Evolutionary conservation across 2,113 vertebrate species (phyloP).

Genomic region (Malurus elegans): DNA sequence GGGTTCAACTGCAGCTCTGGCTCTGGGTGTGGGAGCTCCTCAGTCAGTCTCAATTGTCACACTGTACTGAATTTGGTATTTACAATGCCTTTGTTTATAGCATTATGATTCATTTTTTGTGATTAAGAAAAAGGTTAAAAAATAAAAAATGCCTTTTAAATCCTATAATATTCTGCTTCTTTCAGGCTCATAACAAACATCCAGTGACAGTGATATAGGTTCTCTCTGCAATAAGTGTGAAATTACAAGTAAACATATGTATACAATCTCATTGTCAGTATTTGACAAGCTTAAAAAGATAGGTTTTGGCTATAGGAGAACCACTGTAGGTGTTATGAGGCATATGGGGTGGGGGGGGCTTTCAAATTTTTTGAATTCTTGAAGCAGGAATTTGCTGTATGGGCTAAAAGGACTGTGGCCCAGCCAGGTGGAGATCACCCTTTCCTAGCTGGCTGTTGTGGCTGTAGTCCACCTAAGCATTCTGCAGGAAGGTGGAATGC

Average conservation of each 20-base stretch:
- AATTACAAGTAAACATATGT: neutral
- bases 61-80: neutral
- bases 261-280: neutral
- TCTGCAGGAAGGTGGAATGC: neutral
- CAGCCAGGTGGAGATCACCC: neutral
- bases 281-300: conserved; percentile 23
- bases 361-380: neutral
- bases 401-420: neutral
- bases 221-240: neutral
- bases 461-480: neutral
- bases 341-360: neutral
- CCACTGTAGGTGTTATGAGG: neutral
- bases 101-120: neutral
- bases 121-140: neutral
- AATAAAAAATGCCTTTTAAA: neutral
- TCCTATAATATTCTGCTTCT: neutral
- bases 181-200: neutral
- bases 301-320: conserved; percentile 12
- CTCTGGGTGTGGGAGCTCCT: neutral
- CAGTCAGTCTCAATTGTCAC: neutral
- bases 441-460: neutral
- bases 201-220: neutral
- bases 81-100: neutral
- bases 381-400: neutral
- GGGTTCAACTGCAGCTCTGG: conserved; percentile 7